Evolutionary conservation across 2,797 vertebrate species (phyloP).

Genomic region (Eospalax fontanierii): DNA sequence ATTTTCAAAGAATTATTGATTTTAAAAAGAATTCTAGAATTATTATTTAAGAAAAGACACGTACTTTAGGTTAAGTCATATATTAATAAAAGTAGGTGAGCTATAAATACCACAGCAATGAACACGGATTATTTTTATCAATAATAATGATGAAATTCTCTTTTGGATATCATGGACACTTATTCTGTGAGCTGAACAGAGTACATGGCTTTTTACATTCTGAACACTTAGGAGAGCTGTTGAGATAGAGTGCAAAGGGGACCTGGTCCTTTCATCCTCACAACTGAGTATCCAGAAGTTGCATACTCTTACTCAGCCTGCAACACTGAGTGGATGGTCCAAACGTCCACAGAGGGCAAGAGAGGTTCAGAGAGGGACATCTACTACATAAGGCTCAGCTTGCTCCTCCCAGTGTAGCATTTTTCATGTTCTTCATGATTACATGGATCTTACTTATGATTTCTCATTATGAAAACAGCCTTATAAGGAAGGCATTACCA

Average conservation of each 20-base stretch:
- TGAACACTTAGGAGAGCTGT: neutral
- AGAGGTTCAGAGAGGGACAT: neutral
- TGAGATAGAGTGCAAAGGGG: neutral
- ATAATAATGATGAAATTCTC: neutral
- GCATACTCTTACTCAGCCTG: neutral
- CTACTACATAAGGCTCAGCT: neutral
- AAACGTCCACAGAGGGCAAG: neutral
- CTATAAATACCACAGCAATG: neutral
- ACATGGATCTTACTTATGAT: neutral
- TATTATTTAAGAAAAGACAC: neutral
- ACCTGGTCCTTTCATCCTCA: neutral
- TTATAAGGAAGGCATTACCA: neutral
- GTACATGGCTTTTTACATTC: no score
- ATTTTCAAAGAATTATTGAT: neutral
- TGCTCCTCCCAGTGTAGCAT: neutral
- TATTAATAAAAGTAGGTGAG: neutral
- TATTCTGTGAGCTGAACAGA: neutral
- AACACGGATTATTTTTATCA: neutral
- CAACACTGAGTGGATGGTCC: neutral
- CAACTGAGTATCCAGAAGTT: neutral
- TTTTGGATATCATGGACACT: neutral
- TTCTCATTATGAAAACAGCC: neutral
- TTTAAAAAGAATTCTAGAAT: neutral
- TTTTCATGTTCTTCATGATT: neutral
- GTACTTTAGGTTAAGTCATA: neutral